Evolutionary conservation across 2,113 vertebrate genomes (phyloP).

Genomic region (Aix galericulata): DNA sequence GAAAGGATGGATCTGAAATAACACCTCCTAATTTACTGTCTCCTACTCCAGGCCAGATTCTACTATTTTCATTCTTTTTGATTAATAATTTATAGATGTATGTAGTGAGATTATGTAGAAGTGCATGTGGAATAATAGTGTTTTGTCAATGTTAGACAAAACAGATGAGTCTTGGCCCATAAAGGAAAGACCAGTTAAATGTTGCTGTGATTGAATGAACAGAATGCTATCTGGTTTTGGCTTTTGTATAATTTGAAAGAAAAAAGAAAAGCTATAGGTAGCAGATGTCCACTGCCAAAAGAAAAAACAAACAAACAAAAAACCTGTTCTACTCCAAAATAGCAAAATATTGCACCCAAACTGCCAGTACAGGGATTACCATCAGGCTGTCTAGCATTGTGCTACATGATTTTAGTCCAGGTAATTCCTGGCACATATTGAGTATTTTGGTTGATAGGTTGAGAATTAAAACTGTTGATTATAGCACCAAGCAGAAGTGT

Average conservation of each 20-base stretch:
- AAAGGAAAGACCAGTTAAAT: neutral
- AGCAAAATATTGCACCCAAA: neutral
- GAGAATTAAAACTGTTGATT: neutral
- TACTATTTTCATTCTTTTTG: neutral
- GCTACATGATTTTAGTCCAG: neutral
- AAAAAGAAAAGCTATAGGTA: neutral
- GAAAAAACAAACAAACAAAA: neutral
- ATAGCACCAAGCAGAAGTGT: neutral
- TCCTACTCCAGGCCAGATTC: neutral
- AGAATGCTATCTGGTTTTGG: neutral
- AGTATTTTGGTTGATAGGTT: neutral
- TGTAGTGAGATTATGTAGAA: neutral
- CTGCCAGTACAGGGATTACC: neutral
- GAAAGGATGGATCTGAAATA: neutral
- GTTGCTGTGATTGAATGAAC: neutral
- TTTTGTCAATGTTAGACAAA: neutral
- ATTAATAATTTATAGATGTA: neutral
- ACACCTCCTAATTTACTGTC: neutral
- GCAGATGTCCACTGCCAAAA: neutral
- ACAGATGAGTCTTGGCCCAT: neutral
- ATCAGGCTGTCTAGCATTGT: neutral
- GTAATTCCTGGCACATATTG: neutral
- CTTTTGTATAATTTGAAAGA: neutral
- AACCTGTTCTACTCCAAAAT: neutral
- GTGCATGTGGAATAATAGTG: neutral